Conservation (phyloP, 2,888 invertebrate species). For the Tanytarsus gracilentus region DNA sequence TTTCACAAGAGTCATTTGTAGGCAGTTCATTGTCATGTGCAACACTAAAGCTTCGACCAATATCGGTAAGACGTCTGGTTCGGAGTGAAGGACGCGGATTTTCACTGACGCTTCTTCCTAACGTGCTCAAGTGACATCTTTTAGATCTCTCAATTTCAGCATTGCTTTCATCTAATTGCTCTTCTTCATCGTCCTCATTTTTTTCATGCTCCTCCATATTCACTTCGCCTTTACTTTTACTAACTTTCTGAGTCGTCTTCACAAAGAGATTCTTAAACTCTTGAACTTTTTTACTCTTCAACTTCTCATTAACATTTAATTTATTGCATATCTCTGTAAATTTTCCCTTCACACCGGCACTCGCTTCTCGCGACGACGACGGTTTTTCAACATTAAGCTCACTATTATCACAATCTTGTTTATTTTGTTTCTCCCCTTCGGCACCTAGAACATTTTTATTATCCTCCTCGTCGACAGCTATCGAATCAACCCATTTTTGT, state of each 20-base stretch:
- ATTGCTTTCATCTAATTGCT: background rate
- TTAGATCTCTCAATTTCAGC: background rate
- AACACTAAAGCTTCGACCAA: conserved; percentile 33
- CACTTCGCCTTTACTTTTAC: background rate
- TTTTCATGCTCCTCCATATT: conserved; percentile 7
- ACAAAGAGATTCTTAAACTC: conserved; percentile 9
- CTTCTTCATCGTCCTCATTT: background rate
- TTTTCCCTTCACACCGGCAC: conserved; percentile 11
- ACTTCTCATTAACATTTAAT: conserved; percentile 9
- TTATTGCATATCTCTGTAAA: conserved; percentile 17
- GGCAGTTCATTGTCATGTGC: conserved; percentile 22
- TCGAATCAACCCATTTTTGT: conserved; percentile 32
- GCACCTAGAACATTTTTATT: background rate
- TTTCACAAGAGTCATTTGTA: conserved; percentile 1
- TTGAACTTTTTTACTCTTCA: background rate
- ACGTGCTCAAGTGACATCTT: background rate
- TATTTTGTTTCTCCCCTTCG: background rate
- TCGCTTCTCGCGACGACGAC: background rate
- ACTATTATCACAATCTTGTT: background rate
- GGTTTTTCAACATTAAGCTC: conserved; percentile 10
- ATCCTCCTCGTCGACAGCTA: conserved; percentile 15
- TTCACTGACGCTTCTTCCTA: conserved; percentile 14
- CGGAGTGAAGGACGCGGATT: conserved; percentile 5
- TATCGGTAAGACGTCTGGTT: conserved; percentile 27
- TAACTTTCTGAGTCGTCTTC: conserved; percentile 14